These are phyloP conservation scores for Fringilla coelebs DNA, from an alignment of 2,797 vertebrate species.

Conservation along the genomic window DNA sequence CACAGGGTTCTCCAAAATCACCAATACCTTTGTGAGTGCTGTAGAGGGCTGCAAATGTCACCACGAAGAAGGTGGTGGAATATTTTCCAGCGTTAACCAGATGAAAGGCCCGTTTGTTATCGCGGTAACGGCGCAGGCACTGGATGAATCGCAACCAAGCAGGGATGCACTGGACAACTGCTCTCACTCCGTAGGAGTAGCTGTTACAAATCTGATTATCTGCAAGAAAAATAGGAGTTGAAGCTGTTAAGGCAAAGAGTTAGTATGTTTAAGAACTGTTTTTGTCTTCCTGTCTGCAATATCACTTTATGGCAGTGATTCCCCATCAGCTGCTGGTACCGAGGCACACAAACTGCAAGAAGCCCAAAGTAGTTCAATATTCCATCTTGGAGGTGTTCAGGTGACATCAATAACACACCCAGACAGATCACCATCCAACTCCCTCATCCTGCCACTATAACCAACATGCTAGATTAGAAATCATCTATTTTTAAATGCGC, in stretches of 20 bases:
- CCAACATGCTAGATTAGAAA: background rate
- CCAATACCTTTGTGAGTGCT: constrained; percentile 88
- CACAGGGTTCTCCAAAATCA: background rate
- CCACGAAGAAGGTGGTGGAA: constrained; percentile 96
- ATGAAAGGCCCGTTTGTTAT: constrained; percentile 96
- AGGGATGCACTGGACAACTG: constrained; percentile 95
- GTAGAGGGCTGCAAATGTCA: constrained; percentile 94
- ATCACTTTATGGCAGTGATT: background rate
- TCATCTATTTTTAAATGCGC: background rate
- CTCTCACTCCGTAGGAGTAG: constrained; percentile 94
- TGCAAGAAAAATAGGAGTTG: constrained; percentile 36
- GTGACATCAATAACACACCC: background rate
- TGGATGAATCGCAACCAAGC: constrained; percentile 98
- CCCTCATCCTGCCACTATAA: background rate
- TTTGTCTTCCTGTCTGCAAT: background rate
- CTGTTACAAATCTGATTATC: constrained; percentile 82
- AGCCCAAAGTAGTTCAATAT: background rate
- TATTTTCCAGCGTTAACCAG: constrained; percentile 98
- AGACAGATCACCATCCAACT: background rate
- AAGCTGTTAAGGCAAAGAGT: background rate
- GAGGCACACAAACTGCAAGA: background rate
- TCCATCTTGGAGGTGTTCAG: background rate
- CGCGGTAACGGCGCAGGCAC: constrained; percentile 96
- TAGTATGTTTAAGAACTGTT: background rate
- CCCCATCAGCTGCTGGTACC: fast-evolving